A percentile compares a stretch with the other conserved stretches of the same genome.
phyloP scores from a whole-genome alignment of 2,797 vertebrate genomes.

The Melanotaenia maccullochi region DNA sequence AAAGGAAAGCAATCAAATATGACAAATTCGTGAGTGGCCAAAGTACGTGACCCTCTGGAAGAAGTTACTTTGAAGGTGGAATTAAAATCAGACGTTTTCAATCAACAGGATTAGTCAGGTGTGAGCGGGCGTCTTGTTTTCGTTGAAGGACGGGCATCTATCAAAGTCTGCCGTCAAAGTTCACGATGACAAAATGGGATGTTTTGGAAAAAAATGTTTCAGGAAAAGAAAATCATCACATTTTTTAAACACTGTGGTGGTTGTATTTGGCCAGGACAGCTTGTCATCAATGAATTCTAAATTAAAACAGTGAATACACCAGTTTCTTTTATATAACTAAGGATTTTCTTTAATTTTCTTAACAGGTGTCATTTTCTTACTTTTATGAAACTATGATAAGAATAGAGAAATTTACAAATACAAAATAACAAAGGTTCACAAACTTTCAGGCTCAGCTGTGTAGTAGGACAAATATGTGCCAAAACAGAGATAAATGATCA shows the following conservation, averaged over 20 bases:
- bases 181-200: neutral
- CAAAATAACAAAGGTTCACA: neutral
- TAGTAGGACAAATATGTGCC: constrained; percentile 11
- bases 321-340: too few relatives aligned
- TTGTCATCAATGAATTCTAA: too few relatives aligned
- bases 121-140: neutral
- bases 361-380: too few relatives aligned
- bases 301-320: too few relatives aligned
- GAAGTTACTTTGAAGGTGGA: neutral
- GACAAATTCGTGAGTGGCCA: neutral
- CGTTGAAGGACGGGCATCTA: neutral
- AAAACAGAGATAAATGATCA: constrained; percentile 15
- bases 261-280: too few relatives aligned
- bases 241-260: neutral
- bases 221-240: neutral
- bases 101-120: neutral
- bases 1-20: neutral
- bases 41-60: neutral
- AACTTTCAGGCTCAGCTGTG: neutral
- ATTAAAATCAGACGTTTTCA: neutral
- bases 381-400: neutral
- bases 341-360: too few relatives aligned
- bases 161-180: neutral
- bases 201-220: neutral
- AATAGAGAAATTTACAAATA: neutral